Conservation (phyloP, 2,113 vertebrate species). For the Vireo altiloquus region DNA sequence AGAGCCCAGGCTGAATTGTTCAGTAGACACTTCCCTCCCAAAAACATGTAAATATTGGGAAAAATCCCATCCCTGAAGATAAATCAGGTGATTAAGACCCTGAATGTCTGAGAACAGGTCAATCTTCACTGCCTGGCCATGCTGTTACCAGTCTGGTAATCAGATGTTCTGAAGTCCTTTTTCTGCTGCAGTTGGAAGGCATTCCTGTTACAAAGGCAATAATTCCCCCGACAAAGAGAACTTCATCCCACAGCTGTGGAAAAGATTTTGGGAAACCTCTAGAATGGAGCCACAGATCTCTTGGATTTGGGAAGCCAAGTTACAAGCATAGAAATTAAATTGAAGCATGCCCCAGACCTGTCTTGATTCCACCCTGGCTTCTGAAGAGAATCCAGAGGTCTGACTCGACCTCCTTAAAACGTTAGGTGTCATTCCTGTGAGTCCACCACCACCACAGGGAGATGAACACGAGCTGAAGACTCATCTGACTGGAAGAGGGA, state of each 20-base stretch:
- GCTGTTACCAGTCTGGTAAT: background rate
- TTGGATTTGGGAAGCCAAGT: background rate
- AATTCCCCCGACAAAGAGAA: background rate
- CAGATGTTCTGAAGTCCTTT: background rate
- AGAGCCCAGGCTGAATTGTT: background rate
- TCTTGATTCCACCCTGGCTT: background rate
- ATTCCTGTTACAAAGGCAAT: background rate
- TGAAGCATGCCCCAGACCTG: background rate
- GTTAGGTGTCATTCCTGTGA: rapidly evolving
- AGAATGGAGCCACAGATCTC: background rate
- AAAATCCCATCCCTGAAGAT: background rate
- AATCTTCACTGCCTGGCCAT: background rate
- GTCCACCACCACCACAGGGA: background rate
- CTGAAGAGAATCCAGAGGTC: background rate
- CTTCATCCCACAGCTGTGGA: background rate
- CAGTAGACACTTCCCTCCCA: background rate
- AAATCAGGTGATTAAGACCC: background rate
- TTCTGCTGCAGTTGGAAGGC: background rate
- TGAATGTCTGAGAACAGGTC: background rate
- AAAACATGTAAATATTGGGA: background rate
- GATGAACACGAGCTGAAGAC: background rate
- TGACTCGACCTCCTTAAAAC: background rate
- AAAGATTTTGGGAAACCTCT: background rate
- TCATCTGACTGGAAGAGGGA: background rate
- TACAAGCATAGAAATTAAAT: background rate